phyloP scores from a whole-genome alignment of 1,140 invertebrate genomes.

The Theocolax elegans region DNA sequence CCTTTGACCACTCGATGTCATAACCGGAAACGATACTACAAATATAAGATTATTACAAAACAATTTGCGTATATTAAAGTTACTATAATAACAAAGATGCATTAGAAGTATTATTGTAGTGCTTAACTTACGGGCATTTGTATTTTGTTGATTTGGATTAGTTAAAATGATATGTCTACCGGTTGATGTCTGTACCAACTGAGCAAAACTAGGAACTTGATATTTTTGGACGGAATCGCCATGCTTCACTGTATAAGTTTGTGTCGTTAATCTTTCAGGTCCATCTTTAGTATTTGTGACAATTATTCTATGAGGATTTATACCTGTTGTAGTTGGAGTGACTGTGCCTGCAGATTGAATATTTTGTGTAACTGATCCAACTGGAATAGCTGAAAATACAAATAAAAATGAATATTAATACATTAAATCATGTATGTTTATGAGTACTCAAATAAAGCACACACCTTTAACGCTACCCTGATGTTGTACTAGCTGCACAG shows the following conservation, averaged over 20 bases:
- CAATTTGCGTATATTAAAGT: too few relatives aligned
- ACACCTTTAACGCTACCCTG: slow-evolving; percentile 71
- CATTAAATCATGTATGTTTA: background rate
- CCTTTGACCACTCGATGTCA: slow-evolving; percentile 68
- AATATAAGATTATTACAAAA: slow-evolving; percentile 34
- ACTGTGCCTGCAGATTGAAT: slow-evolving; percentile 54
- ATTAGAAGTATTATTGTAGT: too few relatives aligned
- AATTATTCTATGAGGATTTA: slow-evolving; percentile 64
- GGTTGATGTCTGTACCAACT: slow-evolving; percentile 77
- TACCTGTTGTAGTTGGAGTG: slow-evolving; percentile 54
- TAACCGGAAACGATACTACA: slow-evolving; percentile 63
- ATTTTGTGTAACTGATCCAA: slow-evolving; percentile 63
- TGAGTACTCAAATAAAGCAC: too few relatives aligned
- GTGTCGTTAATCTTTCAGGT: slow-evolving; percentile 57
- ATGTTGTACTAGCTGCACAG: slow-evolving; percentile 72
- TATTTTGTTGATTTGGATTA: slow-evolving; percentile 60
- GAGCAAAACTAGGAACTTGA: slow-evolving; percentile 70
- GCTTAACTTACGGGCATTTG: slow-evolving; percentile 62
- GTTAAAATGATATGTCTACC: slow-evolving; percentile 76
- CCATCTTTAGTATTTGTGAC: slow-evolving; percentile 60
- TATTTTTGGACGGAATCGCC: slow-evolving; percentile 67
- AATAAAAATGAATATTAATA: background rate
- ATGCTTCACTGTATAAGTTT: slow-evolving; percentile 64
- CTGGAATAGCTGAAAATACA: slow-evolving; percentile 64
- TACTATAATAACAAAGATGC: too few relatives aligned